Conservation (phyloP, 2,888 invertebrate species). For the Spodoptera picta region DNA sequence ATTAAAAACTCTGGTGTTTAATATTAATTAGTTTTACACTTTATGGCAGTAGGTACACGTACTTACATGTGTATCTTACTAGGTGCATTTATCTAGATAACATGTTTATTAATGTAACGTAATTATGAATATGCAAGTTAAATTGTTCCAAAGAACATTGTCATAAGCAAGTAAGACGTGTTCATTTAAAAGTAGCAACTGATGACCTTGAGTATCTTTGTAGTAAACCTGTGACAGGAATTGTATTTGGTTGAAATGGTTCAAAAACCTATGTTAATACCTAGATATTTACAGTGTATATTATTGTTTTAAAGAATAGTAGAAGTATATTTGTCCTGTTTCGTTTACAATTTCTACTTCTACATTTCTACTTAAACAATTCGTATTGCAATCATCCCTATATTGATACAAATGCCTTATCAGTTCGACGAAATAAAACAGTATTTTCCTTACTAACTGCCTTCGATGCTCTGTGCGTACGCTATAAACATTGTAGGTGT, state of each 20-base stretch:
- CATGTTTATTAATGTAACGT: constrained; percentile 33
- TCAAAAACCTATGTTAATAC: too few species aligned
- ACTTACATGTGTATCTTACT: constrained; percentile 28
- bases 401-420: too few species aligned
- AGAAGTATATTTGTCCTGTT: too few species aligned
- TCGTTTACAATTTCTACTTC: too few species aligned
- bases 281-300: too few species aligned
- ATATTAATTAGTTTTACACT: constrained; percentile 38
- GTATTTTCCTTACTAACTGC: background rate
- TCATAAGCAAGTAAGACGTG: constrained; percentile 6
- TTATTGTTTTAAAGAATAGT: too few species aligned
- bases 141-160: constrained; percentile 24
- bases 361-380: too few species aligned
- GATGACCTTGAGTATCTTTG: background rate
- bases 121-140: constrained; percentile 59
- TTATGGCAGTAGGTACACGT: constrained; percentile 18
- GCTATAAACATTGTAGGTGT: constrained; percentile 40
- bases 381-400: too few species aligned
- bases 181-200: constrained; percentile 8
- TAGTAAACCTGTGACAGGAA: background rate
- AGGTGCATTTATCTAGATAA: constrained; percentile 34
- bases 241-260: too few species aligned
- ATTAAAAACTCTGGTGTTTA: constrained; percentile 19
- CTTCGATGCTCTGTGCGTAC: constrained; percentile 6
- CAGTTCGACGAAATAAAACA: too few species aligned